Percentiles rank a stretch among this genome's conserved stretches.
Evolutionary conservation across 2,113 vertebrate species (phyloP).

Genomic region (Caranx ignobilis): DNA sequence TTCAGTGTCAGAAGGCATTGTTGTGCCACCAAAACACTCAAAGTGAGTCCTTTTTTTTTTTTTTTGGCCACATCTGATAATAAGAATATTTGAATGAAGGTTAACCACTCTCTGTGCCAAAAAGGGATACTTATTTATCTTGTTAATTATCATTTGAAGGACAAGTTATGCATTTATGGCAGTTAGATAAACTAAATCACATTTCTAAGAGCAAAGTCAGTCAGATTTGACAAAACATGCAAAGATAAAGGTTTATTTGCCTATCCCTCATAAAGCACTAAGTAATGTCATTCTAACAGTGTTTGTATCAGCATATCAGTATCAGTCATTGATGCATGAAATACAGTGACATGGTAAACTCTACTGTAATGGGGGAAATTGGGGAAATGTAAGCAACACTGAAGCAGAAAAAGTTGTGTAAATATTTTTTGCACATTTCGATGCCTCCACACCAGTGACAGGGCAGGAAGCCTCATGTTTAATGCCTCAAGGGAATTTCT

Average conservation of each 20-base stretch:
- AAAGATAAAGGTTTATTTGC: too few species aligned
- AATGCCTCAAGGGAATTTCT: too few species aligned
- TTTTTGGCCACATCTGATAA: neutral
- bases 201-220: neutral
- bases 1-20: neutral
- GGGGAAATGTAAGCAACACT: constrained; percentile 1
- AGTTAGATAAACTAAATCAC: neutral
- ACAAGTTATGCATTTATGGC: neutral
- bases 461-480: too few species aligned
- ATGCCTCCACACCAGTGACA: too few species aligned
- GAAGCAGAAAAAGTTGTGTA: neutral
- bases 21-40: neutral
- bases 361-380: neutral
- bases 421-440: neutral
- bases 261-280: neutral
- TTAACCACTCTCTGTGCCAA: neutral
- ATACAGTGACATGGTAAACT: neutral
- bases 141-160: neutral
- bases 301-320: neutral
- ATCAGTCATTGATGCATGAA: neutral
- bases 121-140: neutral
- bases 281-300: neutral
- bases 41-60: neutral
- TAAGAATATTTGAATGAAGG: neutral
- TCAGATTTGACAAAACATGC: neutral